Evolutionary conservation across 2,888 invertebrate genomes (phyloP), one percentile per base, ranked within the genome.

Genomic region (Bimastos eiseni): DNA sequence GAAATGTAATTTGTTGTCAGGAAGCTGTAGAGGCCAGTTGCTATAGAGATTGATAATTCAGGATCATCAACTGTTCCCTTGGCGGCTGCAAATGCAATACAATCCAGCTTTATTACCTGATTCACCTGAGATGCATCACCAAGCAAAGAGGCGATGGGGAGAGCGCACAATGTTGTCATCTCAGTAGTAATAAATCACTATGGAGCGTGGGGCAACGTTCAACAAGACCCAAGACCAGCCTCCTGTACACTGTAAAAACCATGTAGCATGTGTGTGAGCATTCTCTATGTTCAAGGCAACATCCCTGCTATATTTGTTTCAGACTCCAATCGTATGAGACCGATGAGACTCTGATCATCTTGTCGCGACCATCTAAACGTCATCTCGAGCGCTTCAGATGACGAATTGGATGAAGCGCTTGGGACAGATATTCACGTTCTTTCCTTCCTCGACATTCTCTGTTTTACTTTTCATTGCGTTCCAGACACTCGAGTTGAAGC

Each of bases 281-380:
- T n/a, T n/a, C n/a, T 1, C n/a, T 70, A 24, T 70, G 70, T 17
- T n/a, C 70, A 70, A 13, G n/a, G 70, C 30, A 17, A 0, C n/a
- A 70, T 70, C 70, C 30, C 8, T n/a, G 70, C 17, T n/a, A 21
- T 70, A 8, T 37, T 36, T 33, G 34, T 36, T 86, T 86, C 86
- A 86, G 86, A 86, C 34, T 34, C 86, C 86, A 34, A 86, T 86
- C 86, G 86, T 86, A 86, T 86, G 84, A 86, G 37, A 36, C 37
- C 36, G 36, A 4, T 24, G 34, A 37, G 86, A 86, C 86, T 86
- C 24, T 86, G 86, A 17, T 70, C 70, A 70, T 70, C 70, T 70
- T 70, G 70, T 70, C n/a, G 70, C 70, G 70, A 70, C 70, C 70
- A 70, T 70, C 70, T n/a, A 70, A n/a, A 70, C n/a, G 70, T 70